Conservation (phyloP, 2,113 vertebrate genomes). For the Peucedramus taeniatus region DNA sequence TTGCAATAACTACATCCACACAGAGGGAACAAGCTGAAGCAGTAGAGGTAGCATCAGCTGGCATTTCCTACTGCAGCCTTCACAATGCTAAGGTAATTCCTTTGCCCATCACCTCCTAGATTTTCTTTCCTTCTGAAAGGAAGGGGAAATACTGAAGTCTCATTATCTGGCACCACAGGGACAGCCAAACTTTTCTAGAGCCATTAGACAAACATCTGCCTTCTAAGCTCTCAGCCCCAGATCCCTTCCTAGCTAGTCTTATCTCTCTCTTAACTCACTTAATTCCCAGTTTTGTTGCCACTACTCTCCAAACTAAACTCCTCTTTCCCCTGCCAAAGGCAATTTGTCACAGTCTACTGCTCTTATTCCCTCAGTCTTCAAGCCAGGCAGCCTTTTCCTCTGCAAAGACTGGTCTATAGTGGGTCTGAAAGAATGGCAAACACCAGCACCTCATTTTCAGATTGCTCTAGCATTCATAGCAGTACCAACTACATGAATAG, state of each 20-base stretch:
- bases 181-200: background rate
- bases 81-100: background rate
- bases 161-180: background rate
- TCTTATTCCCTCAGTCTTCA: background rate
- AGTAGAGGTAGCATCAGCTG: background rate
- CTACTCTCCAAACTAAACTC: background rate
- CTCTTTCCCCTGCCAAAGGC: background rate
- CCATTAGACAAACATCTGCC: background rate
- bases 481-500: background rate
- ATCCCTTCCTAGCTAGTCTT: background rate
- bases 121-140: background rate
- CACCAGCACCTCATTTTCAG: background rate
- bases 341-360: slow-evolving; percentile 27
- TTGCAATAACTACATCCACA: background rate
- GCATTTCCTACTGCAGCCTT: background rate
- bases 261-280: background rate
- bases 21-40: background rate
- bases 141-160: background rate
- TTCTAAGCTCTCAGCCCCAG: background rate
- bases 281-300: background rate
- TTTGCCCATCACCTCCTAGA: background rate
- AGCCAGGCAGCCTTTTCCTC: background rate
- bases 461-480: background rate
- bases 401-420: background rate
- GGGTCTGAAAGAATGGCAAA: background rate